Evolutionary conservation across 2,888 invertebrate genomes (phyloP), one percentile per base, ranked within the genome.

Genomic region (Beris morrisii): DNA sequence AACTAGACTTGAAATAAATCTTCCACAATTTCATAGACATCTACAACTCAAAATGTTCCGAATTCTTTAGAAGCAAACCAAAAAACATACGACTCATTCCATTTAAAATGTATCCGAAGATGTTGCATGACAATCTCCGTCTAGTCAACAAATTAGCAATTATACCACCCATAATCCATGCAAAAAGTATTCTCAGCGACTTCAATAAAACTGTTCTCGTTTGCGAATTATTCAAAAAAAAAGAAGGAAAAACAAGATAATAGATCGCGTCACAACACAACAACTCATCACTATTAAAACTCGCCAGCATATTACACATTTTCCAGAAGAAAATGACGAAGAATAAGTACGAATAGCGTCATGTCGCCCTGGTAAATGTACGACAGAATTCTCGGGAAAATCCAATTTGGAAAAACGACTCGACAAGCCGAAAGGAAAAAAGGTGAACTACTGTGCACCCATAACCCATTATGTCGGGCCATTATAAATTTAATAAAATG

Each of bases 401-500:
- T 22, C 44, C 13, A 56, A 56, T 56, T 56, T 56, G 43, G 56
- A 43, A 43, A 43, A 56, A n/a, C 13, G 5, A 11, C 48, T 48
- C 15, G 15, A 43, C 11, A 6, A 12, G n/a, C 4, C n/a, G 5
- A 12, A n/a, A 31, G 12, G 44, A 31, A 56, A 56, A 44, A 44
- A 38, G 38, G 38, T 56, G 56, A 56, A 56, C 56, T 56, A 56
- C 6, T 56, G 28, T 13, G 6, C 13, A 56, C 43, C 56, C 56
- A 56, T 56, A 56, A 56, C 50, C 67, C 53, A 67, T 67, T 67
- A 64, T 64, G 54, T 53, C 50, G 63, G 53, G 50, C 53, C 52
- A 67, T 64, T 67, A 64, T 67, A 67, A 67, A 64, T 67, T 67
- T 67, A 50, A 48, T 57, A 57, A 56, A 22, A 56, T 56, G 56